Evolutionary conservation across 2,888 invertebrate genomes (phyloP).

Genomic region (Aphodius sticticus): DNA sequence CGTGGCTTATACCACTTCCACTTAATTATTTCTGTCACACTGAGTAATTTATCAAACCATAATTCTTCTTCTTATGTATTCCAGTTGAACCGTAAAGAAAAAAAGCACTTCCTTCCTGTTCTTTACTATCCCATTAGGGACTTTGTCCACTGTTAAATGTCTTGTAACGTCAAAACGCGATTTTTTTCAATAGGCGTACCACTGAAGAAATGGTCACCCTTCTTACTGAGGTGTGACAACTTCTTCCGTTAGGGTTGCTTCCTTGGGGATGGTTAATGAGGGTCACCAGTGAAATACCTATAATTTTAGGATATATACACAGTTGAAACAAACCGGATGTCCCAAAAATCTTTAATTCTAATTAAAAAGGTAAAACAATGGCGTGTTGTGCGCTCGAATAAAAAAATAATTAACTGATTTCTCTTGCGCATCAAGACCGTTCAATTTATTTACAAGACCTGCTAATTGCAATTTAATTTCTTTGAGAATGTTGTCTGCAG

Average conservation of each 20-base stretch:
- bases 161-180: background rate
- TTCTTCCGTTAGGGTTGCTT: background rate
- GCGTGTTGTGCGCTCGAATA: too few species aligned
- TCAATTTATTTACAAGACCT: too few species aligned
- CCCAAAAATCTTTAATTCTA: too few species aligned
- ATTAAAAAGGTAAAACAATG: too few species aligned
- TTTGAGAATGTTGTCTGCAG: too few species aligned
- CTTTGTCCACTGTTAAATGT: background rate
- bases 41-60: background rate
- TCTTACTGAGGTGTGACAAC: background rate
- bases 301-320: too few species aligned
- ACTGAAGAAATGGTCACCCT: background rate
- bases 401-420: too few species aligned
- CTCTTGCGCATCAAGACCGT: too few species aligned
- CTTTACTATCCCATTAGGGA: background rate
- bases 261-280: background rate
- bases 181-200: background rate
- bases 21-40: background rate
- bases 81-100: background rate
- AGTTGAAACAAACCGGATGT: too few species aligned
- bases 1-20: background rate
- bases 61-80: background rate
- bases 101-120: background rate
- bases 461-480: too few species aligned
- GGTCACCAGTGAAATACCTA: background rate